Percentiles rank a stretch among this genome's conserved stretches.
These are phyloP conservation scores for Indri indri DNA, from an alignment of 2,113 vertebrate species.

Conservation along the genomic window DNA sequence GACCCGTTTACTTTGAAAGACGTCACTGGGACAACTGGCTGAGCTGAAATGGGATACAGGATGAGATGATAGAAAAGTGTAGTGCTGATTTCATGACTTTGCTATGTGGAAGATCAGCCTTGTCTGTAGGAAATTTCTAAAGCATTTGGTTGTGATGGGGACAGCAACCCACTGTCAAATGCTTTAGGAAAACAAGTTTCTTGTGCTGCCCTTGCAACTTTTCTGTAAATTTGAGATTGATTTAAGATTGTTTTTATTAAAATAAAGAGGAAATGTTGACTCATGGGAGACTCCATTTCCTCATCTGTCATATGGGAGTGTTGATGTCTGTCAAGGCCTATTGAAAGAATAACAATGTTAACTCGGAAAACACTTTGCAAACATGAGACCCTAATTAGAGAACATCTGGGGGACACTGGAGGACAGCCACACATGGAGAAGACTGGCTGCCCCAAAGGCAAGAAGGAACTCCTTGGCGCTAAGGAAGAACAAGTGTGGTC, in stretches of 20 bases:
- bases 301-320: neutral
- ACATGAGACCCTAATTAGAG: no score
- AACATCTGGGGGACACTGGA: neutral
- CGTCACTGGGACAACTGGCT: rapidly evolving
- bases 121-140: neutral
- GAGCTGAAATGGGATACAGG: neutral
- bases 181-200: neutral
- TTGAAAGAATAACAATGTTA: neutral
- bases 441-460: neutral
- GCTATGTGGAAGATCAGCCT: no score
- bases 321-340: neutral
- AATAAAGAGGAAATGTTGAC: neutral
- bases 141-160: neutral
- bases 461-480: neutral
- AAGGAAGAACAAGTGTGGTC: neutral
- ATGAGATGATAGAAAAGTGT: neutral
- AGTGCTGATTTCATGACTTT: neutral
- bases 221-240: neutral
- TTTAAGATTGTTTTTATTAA: neutral
- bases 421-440: no score
- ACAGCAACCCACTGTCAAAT: neutral
- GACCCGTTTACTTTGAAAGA: neutral
- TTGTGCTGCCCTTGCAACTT: neutral
- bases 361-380: neutral
- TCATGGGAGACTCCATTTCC: neutral